These are phyloP conservation scores for Pipra filicauda DNA, from an alignment of 2,113 vertebrate species.

Conservation along the genomic window DNA sequence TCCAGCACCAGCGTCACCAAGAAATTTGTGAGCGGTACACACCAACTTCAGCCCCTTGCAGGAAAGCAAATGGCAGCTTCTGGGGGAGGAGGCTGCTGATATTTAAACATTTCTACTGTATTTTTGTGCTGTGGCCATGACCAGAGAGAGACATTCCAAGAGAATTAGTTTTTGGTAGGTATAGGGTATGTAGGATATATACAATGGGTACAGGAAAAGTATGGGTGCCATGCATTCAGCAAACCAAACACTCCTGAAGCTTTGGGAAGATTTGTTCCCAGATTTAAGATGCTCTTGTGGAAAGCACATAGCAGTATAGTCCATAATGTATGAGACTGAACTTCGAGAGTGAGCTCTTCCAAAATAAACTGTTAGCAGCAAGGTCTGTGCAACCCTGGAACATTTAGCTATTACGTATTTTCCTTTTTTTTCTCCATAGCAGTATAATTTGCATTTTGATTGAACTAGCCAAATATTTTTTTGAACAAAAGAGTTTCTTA, in stretches of 20 bases:
- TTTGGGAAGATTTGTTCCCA: not conserved
- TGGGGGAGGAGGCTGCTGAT: not conserved
- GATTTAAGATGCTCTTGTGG: not conserved
- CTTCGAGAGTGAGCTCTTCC: not conserved
- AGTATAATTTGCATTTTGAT: constrained; percentile 52
- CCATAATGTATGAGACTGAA: not conserved
- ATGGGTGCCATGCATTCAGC: rapidly evolving
- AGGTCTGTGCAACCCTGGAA: not conserved
- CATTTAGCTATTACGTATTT: not conserved
- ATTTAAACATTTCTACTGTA: not conserved
- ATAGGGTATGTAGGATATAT: not conserved
- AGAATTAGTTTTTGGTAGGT: not conserved
- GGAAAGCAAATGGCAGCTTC: not conserved
- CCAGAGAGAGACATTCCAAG: not conserved
- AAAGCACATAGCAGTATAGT: not conserved
- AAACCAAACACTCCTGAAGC: not conserved
- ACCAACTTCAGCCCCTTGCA: rapidly evolving
- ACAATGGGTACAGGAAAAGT: not conserved
- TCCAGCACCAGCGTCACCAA: not conserved
- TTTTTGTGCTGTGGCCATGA: not conserved
- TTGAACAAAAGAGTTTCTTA: not conserved
- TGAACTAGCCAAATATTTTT: constrained; percentile 6
- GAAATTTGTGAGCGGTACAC: not conserved
- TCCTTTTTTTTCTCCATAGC: not conserved
- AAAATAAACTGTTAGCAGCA: not conserved